Evolutionary conservation across 2,888 invertebrate genomes (phyloP).

Genomic region (Julus scanicus): DNA sequence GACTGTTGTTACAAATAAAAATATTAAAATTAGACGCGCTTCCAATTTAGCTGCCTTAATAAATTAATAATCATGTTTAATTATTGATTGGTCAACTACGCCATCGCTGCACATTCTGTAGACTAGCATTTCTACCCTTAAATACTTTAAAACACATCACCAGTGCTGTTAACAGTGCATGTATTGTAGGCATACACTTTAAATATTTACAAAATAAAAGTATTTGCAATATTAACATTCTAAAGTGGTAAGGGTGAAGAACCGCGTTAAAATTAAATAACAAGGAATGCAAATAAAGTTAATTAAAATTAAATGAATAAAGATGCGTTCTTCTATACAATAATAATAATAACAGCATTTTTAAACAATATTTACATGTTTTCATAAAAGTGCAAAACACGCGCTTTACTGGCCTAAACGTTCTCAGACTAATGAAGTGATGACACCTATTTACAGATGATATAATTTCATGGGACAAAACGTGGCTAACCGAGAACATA

Average conservation of each 20-base stretch:
- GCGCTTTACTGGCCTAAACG: conserved; percentile 23
- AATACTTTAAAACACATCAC: conserved; percentile 18
- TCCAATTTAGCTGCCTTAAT: neutral
- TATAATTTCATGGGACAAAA: neutral
- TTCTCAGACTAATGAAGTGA: neutral
- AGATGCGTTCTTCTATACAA: conserved; percentile 4
- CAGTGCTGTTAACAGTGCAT: conserved; percentile 22
- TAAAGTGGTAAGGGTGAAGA: conserved; percentile 16
- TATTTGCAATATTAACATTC: neutral
- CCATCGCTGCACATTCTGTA: conserved; percentile 31
- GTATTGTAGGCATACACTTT: neutral
- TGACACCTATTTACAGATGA: neutral
- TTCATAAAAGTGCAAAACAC: conserved; percentile 41
- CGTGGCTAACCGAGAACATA: too few species aligned
- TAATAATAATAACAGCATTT: conserved; percentile 7
- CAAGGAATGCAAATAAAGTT: conserved; percentile 43
- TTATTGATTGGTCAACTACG: neutral
- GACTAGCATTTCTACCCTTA: conserved; percentile 47
- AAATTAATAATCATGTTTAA: neutral
- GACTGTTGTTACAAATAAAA: neutral
- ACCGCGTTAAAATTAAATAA: conserved; percentile 25
- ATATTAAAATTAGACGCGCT: neutral
- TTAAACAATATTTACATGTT: conserved; percentile 13
- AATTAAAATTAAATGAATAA: conserved; percentile 6
- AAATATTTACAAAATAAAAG: conserved; percentile 29